Base-by-base conservation (phyloP, 2,888 invertebrate species). In the Euplexia lucipara region DNA sequence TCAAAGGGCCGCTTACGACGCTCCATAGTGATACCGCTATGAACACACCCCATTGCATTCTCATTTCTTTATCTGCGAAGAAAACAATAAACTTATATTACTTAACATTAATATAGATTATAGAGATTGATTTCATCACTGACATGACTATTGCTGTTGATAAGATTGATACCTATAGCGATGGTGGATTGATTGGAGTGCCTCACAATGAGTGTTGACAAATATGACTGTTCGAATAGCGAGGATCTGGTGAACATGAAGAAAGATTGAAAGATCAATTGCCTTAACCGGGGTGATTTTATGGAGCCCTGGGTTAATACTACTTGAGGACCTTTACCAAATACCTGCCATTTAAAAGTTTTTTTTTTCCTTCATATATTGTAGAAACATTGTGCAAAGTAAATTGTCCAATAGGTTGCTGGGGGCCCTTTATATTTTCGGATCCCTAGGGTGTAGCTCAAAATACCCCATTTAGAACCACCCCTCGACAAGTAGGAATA, bases 21-120 rank as follows among this genome's bases (percentile, higher is more conserved):
- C 44, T 56, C 77, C 77, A 76, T 39, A 82, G 22, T 14, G 65
- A 57, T 16, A 75, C 37, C 16, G 73, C 42, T 16, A 62, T 22
- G 9, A 74, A 68, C 5, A 69, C 16, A 5, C 52, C 34, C 72
- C 75, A 75, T 22, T 49, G 64, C 47, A 64, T 48, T 45, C 47
- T 69, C 75, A 80, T 81, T 49, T 42, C 20, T 30, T 14, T 20
- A 30, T 42, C 75, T 78, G 53, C 22, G 74, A 63, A 56, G 1
- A 41, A 30, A 54, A 22, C n/a, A 26, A 45, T 22, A 35, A 18
- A 47, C 26, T 30, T 16, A 16, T 6, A 26, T 12, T 30, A 14
- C 32, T 3, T 16, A 16, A 10, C 12, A 41, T 41, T 22, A 18
- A n/a, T 35, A 26, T 18, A 37, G 6, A 30, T 30, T 12, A 37